These are phyloP conservation scores for Hipparchia sbordonii DNA, from an alignment of 2,888 invertebrate genomes.

Conservation along the genomic window DNA sequence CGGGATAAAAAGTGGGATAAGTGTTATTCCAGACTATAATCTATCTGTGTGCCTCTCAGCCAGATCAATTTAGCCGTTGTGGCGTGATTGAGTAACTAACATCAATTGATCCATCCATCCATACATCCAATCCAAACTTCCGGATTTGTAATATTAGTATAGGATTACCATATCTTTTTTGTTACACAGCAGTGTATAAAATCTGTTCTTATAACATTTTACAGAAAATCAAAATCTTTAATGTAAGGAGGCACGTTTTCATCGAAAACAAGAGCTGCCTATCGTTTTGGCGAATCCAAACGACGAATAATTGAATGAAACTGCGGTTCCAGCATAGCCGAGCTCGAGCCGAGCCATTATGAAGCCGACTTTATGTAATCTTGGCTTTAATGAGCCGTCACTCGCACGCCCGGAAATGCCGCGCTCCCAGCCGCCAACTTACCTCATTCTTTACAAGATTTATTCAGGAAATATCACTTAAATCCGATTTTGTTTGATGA, in stretches of 20 bases:
- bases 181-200: too few relatives aligned
- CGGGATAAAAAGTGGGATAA: too few relatives aligned
- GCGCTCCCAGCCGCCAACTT: conserved; percentile 14
- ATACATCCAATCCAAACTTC: too few relatives aligned
- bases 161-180: too few relatives aligned
- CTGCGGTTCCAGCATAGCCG: neutral
- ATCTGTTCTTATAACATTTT: too few relatives aligned
- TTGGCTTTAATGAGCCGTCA: conserved; percentile 23
- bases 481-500: conserved; percentile 12
- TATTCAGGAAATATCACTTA: conserved; percentile 15
- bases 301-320: neutral
- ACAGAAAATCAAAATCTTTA: too few relatives aligned
- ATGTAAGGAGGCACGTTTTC: neutral
- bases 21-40: too few relatives aligned
- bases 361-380: conserved; percentile 4
- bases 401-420: conserved; percentile 17
- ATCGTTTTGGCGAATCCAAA: neutral
- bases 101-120: too few relatives aligned
- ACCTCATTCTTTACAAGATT: conserved; percentile 6
- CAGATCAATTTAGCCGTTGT: too few relatives aligned
- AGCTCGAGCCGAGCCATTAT: neutral
- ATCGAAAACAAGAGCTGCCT: neutral
- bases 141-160: too few relatives aligned
- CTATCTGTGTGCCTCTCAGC: too few relatives aligned
- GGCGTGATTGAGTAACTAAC: too few relatives aligned